Evolutionary conservation across 2,113 vertebrate genomes (phyloP), one percentile per base, ranked within the genome.

Genomic region (Caretta caretta): DNA sequence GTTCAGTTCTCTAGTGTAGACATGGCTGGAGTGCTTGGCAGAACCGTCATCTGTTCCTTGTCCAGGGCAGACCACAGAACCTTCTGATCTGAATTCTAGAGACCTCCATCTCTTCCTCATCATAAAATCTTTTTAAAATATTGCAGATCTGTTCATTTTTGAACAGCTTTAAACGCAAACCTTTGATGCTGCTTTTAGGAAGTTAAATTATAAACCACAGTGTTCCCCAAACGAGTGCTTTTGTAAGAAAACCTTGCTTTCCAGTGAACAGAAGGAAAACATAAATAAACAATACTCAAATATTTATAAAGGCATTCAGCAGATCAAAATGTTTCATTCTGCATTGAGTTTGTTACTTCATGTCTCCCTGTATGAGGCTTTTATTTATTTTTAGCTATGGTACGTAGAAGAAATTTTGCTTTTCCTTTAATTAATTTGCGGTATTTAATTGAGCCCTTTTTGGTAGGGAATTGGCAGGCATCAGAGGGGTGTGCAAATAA

Each of bases 171-270:
- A 96, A 97, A 97, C 90, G 93, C 82, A 86, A 96, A 90, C 62
- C 96, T 98, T 98, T 98, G 98, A 98, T 98, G 97, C 97, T 98
- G 93, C 86, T 96, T 97, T 98, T 98, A 88, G 89, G 97, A 98
- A 98, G 97, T 98, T 98, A 97, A 98, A 97, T 98, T 98, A 98
- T 97, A 97, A 98, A 97, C 97, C 90, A 90, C 86, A 97, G 42
- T 94, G 97, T 88, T 97, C 94, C 94, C 90, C 53, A 83, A 98
- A 96, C 0, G 92, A 96, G 89, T 91, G 93, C 93, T 98, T 98
- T 97, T 97, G 95, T 98, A 97, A 98, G 92, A 88, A 95, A 96
- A 96, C 90, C 91, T 97, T 97, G 94, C 94, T 98, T 97, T 98
- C 97, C 97, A 98, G 98, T 98, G 97, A 98, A 97, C 97, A 97